phyloP scores from a whole-genome alignment of 2,888 invertebrate genomes.

The Alloscopus bannaensis region DNA sequence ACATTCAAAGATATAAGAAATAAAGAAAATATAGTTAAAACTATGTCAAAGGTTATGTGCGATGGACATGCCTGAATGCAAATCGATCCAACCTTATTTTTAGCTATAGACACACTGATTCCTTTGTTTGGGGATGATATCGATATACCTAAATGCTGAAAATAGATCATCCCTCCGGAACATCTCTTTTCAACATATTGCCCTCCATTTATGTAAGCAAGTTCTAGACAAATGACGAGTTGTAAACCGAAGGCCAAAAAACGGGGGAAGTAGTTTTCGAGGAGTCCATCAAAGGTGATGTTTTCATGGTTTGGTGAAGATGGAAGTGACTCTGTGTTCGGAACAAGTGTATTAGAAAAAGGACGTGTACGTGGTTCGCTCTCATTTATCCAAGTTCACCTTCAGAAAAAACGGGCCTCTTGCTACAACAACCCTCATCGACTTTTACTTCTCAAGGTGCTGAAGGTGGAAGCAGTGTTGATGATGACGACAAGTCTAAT shows the following conservation, averaged over 20 bases:
- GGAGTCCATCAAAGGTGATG: conserved; percentile 4
- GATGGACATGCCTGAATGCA: conserved; percentile 15
- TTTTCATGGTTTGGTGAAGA: conserved; percentile 36
- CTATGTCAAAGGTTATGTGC: too few species aligned
- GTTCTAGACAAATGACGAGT: background rate
- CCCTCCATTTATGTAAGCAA: conserved; percentile 36
- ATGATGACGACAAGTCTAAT: too few species aligned
- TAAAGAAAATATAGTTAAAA: too few species aligned
- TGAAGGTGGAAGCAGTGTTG: background rate
- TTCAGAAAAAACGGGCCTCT: conserved; percentile 40
- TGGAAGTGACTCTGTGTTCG: background rate
- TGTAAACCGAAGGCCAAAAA: conserved; percentile 5
- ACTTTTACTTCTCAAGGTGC: background rate
- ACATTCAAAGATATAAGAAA: too few species aligned
- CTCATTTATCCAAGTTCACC: conserved; percentile 10
- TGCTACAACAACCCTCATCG: conserved; percentile 1
- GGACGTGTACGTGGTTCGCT: too few species aligned
- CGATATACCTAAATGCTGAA: conserved; percentile 10
- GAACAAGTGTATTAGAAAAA: conserved; percentile 4
- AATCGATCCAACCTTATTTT: conserved; percentile 5
- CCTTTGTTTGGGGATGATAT: conserved; percentile 22
- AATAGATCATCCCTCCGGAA: conserved; percentile 36
- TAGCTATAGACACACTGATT: too few species aligned
- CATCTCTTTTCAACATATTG: too few species aligned
- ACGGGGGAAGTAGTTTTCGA: conserved; percentile 7